Conservation (phyloP, 2,888 invertebrate genomes). For the Penaeus monodon region DNA sequence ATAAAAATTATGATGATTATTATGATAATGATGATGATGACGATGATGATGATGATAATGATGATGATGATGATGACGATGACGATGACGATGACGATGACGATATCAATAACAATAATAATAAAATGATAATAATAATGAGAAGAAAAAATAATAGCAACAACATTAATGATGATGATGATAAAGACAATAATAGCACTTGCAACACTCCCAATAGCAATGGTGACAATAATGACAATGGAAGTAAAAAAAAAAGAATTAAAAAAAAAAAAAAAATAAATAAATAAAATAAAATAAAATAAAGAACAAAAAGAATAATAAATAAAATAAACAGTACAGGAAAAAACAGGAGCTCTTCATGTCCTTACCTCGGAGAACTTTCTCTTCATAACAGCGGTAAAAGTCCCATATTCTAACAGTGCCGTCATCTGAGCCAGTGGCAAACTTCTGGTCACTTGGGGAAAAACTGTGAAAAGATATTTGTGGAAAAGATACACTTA, state of each 20-base stretch:
- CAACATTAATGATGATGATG: too few species aligned
- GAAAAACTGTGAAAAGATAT: constrained; percentile 83
- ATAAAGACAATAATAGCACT: too few species aligned
- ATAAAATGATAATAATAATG: too few species aligned
- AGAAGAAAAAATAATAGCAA: too few species aligned
- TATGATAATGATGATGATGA: too few species aligned
- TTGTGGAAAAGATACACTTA: constrained; percentile 46
- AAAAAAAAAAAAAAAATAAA: background rate
- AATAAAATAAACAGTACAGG: background rate
- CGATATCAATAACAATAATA: background rate
- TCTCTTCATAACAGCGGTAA: constrained; percentile 94
- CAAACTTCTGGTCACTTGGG: constrained; percentile 98
- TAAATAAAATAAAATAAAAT: background rate
- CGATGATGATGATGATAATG: too few species aligned
- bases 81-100: too few species aligned
- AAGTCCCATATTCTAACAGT: constrained; percentile 99
- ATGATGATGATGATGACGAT: too few species aligned
- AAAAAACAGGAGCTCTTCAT: background rate
- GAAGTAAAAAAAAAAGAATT: background rate
- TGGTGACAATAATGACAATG: background rate
- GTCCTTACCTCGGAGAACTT: constrained; percentile 76
- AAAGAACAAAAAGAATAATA: background rate
- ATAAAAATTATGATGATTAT: too few species aligned
- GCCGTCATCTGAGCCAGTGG: constrained; percentile 99
- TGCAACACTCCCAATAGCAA: too few species aligned